phyloP scores from a whole-genome alignment of 1,140 invertebrate species.

The Schlechtendalia chinensis region DNA sequence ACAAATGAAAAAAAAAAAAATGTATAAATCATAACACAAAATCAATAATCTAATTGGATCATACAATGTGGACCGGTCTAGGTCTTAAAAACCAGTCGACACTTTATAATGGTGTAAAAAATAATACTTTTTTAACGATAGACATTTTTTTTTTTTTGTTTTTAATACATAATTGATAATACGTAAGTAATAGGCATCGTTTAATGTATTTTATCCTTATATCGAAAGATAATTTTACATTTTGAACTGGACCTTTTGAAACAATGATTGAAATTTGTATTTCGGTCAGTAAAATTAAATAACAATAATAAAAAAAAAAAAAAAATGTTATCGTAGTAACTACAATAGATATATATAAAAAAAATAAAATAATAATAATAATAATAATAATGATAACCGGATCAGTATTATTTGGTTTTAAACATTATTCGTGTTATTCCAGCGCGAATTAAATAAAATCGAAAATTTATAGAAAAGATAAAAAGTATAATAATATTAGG shows the following conservation, averaged over 20 bases:
- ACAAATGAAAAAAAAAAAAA: constrained; percentile 43
- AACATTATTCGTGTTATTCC: background rate
- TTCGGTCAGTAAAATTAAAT: constrained; percentile 39
- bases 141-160: background rate
- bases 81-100: constrained; percentile 10
- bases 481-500: constrained; percentile 33
- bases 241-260: background rate
- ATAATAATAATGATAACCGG: constrained; percentile 23
- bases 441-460: constrained; percentile 12
- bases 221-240: constrained; percentile 25
- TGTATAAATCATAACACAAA: constrained; percentile 46
- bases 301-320: constrained; percentile 46
- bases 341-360: constrained; percentile 36
- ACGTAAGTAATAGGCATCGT: constrained; percentile 2
- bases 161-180: background rate
- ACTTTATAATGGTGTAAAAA: constrained; percentile 31
- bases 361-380: constrained; percentile 11
- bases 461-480: constrained; percentile 45
- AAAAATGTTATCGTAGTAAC: background rate
- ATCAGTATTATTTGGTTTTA: constrained; percentile 13
- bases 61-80: constrained; percentile 12
- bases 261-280: constrained; percentile 34
- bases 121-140: constrained; percentile 39
- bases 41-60: constrained; percentile 34
- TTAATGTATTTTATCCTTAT: constrained; percentile 20